A percentile compares a stretch with the other conserved stretches of the same genome.
These are phyloP conservation scores for Spea multiplicata DNA, from an alignment of 2,113 vertebrate genomes.

Conservation along the genomic window DNA sequence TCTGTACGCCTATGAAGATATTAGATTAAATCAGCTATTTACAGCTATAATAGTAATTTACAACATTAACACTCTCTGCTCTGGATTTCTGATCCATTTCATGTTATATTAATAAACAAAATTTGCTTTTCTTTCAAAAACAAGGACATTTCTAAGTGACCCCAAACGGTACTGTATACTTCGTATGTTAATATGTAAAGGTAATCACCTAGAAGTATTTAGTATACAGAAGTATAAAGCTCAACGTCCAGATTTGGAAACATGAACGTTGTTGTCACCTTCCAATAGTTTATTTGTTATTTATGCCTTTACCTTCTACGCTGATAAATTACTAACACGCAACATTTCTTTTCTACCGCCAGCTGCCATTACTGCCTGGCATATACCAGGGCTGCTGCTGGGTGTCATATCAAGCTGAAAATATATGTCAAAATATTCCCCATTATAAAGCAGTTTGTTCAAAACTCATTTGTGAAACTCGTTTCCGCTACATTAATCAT, in stretches of 20 bases:
- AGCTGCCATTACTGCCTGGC: background rate
- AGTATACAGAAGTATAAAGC: too few relatives aligned
- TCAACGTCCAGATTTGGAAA: background rate
- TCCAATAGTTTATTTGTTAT: constrained; percentile 8
- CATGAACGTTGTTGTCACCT: background rate
- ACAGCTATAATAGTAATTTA: too few relatives aligned
- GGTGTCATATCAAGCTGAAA: background rate
- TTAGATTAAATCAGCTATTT: too few relatives aligned
- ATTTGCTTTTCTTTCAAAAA: too few relatives aligned
- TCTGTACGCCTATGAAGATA: too few relatives aligned
- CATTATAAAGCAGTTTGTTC: constrained; percentile 8
- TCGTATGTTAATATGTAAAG: too few relatives aligned
- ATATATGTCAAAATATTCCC: constrained; percentile 11
- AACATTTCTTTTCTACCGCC: background rate
- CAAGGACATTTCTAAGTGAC: too few relatives aligned
- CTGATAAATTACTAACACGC: background rate
- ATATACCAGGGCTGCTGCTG: background rate
- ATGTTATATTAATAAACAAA: too few relatives aligned
- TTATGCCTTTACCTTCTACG: background rate
- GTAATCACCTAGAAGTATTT: too few relatives aligned
- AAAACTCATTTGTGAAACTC: constrained; percentile 18
- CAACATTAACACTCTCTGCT: too few relatives aligned
- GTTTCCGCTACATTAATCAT: constrained; percentile 23
- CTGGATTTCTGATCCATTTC: too few relatives aligned
- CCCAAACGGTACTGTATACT: too few relatives aligned